Conservation (phyloP, 2,113 vertebrate species). For the Erinaceus europaeus region DNA sequence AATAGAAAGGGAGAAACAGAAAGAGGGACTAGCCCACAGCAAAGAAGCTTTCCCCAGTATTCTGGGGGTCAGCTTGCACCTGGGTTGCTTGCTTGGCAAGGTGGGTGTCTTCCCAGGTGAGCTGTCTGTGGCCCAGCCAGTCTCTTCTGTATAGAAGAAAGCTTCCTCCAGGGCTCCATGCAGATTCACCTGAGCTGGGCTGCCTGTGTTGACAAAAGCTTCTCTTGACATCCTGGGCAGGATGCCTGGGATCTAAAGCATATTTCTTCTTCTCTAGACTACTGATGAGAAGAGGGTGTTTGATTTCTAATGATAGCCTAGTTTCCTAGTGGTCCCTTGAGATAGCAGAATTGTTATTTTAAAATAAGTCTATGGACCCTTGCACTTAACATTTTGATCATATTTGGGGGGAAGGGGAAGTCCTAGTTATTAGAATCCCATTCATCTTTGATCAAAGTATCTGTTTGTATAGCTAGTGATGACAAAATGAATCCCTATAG, state of each 20-base stretch:
- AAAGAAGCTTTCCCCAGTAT: too few species aligned
- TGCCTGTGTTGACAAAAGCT: conserved; percentile 43
- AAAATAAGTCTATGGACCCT: background rate
- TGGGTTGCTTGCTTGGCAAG: too few species aligned
- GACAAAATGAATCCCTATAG: conserved; percentile 29
- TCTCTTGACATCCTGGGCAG: conserved; percentile 53
- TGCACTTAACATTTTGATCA: conserved; percentile 28
- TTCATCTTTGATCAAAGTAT: conserved; percentile 30
- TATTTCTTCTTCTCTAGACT: conserved; percentile 47
- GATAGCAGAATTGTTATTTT: conserved; percentile 46
- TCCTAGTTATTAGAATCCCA: background rate
- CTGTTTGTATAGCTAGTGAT: background rate
- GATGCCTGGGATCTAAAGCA: conserved; percentile 43
- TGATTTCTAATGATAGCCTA: conserved; percentile 43
- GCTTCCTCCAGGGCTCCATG: background rate
- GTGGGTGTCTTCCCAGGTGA: too few species aligned
- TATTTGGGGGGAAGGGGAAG: background rate
- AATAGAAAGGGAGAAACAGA: too few species aligned
- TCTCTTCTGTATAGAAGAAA: background rate
- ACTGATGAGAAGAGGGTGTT: conserved; percentile 38
- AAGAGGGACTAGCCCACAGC: too few species aligned
- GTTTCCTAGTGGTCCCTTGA: background rate
- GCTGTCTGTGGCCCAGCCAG: too few species aligned
- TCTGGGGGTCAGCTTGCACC: too few species aligned
- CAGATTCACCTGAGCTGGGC: background rate